These are phyloP conservation scores for Phoxinus dragarum DNA, from an alignment of 2,797 vertebrate genomes.

Conservation along the genomic window DNA sequence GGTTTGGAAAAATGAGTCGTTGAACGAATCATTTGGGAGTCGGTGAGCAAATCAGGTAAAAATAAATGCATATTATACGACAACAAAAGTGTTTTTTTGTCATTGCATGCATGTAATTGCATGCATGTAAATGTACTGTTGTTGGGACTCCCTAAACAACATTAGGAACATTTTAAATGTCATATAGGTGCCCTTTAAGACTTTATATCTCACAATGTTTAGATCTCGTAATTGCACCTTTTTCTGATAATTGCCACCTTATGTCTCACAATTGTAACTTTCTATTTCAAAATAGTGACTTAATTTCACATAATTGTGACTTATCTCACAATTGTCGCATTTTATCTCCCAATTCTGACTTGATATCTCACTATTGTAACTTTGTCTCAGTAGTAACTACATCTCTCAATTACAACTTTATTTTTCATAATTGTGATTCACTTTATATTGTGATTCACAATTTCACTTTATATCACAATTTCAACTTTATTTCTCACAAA, in stretches of 20 bases:
- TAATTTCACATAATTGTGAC: background rate
- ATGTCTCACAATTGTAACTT: background rate
- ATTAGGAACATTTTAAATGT: no score
- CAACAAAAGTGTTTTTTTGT: no score
- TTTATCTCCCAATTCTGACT: background rate
- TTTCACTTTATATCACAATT: background rate
- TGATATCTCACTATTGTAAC: background rate
- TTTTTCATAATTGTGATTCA: background rate
- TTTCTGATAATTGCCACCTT: background rate
- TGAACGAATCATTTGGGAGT: no score
- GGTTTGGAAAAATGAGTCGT: no score
- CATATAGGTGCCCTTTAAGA: no score
- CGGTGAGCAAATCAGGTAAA: no score
- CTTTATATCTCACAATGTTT: background rate
- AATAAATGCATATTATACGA: no score
- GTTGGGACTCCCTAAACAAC: no score
- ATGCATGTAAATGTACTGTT: no score
- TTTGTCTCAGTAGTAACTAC: background rate
- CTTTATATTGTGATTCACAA: background rate
- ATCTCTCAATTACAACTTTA: background rate
- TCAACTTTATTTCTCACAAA: background rate
- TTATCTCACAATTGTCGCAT: background rate
- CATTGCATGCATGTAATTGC: no score
- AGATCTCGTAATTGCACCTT: background rate
- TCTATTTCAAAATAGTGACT: background rate